Base-by-base conservation (phyloP, 92 coral and sea anemone genomes). In the Porites lobata region DNA sequence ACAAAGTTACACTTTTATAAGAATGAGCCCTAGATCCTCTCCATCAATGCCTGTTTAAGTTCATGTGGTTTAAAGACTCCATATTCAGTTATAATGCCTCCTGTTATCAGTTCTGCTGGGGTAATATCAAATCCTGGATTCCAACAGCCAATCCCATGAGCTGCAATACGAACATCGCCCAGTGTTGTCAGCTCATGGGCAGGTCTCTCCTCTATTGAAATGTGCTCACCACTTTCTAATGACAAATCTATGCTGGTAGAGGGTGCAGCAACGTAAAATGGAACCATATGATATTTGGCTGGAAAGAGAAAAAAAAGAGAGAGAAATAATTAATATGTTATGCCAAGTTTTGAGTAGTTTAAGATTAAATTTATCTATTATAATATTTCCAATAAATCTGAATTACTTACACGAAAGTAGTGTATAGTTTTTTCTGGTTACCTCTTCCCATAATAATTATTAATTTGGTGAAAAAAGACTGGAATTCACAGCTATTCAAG, bases 121-220 rank as follows among this genome's bases (percentile, higher is more conserved):
- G 99, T 96, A 52, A 96, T 89, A 24, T 96, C 99, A 93, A 96
- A 96, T 9, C 98, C 99, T 29, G 99, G 99, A 85, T 96, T 96
- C 99, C 99, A 96, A 59, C 96, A 93, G 53, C 71, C 87, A 65
- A 96, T 92, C 65, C 95, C 95, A 56, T 95, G 88, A 14, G 99
- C 97, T 13, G 99, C 99, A 81, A 92, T 90, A 51, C 91, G 92
- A 20, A 88, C 53, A 8, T 96, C 98, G 54, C 85, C 83, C 59
- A 93, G 50, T n/a, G 76, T 77, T 3, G 98, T 92, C 24, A 96
- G 89, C 77, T 96, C 99, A 18, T 92, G 81, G 8, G 84, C 85
- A 9, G 98, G 93, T 22, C 99, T 90, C 77, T 96, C 96, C 77
- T 96, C 99, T 67, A 96, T 96, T 77, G 74, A 88, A 56, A 96